Conservation (phyloP, 2,113 vertebrate genomes). For the Oxyura jamaicensis region DNA sequence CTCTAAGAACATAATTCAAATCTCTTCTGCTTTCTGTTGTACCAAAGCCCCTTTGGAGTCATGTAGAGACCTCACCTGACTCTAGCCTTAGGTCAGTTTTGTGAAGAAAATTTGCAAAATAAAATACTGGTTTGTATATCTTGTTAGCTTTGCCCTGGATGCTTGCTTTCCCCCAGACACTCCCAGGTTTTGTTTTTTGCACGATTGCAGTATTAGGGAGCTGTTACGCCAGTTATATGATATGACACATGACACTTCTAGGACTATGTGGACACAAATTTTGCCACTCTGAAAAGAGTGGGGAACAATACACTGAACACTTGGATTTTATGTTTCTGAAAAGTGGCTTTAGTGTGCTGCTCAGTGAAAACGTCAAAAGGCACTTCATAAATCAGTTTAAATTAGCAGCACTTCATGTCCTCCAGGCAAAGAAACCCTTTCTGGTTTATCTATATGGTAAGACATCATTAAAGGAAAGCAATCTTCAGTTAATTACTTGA, state of each 20-base stretch:
- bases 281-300: not conserved
- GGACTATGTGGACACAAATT: not conserved
- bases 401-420: not conserved
- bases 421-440: not conserved
- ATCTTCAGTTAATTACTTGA: not conserved
- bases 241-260: not conserved
- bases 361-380: not conserved
- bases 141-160: not conserved
- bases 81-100: not conserved
- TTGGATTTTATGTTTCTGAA: not conserved
- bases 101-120: not conserved
- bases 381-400: not conserved
- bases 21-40: not conserved
- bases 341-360: not conserved
- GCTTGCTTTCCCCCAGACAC: too few relatives aligned
- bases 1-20: not conserved
- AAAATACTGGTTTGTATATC: not conserved
- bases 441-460: not conserved
- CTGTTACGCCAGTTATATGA: not conserved
- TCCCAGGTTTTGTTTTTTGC: not conserved
- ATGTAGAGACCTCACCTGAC: rapidly evolving
- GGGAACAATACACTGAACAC: not conserved
- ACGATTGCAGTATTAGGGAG: not conserved
- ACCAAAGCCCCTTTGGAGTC: not conserved
- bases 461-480: not conserved